Conservation (phyloP, 2,888 invertebrate species). For the Patella depressa region DNA sequence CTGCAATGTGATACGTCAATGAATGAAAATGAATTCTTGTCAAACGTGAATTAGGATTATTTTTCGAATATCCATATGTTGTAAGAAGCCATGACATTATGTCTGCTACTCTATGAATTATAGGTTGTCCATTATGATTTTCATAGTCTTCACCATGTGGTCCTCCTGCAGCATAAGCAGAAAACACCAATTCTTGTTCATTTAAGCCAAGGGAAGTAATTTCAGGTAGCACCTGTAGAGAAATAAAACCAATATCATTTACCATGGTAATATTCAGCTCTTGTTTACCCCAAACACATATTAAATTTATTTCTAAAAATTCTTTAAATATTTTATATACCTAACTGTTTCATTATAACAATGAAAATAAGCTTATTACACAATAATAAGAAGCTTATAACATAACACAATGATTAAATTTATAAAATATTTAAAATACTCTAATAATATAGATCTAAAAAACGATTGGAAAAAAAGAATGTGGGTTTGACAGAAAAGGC, state of each 20-base stretch:
- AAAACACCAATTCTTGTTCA: constrained; percentile 72
- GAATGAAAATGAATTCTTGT: constrained; percentile 73
- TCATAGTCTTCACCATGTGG: constrained; percentile 62
- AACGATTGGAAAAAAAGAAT: no score
- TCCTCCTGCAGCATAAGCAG: constrained; percentile 68
- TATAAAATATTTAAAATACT: no score
- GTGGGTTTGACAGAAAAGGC: no score
- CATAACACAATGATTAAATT: no score
- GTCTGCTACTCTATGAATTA: constrained; percentile 72
- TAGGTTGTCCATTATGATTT: constrained; percentile 59
- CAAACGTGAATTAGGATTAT: constrained; percentile 63
- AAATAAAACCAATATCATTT: constrained; percentile 1
- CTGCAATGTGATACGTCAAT: constrained; percentile 73
- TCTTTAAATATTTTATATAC: no score
- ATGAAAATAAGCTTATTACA: no score
- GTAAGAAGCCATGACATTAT: constrained; percentile 72
- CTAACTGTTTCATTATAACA: no score
- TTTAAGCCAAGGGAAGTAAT: constrained; percentile 71
- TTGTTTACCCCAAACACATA: no score
- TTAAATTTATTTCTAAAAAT: no score
- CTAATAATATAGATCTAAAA: no score
- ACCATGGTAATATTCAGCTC: no score
- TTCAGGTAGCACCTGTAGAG: constrained; percentile 64
- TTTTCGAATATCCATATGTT: constrained; percentile 68
- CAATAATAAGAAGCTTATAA: no score